phyloP scores from a whole-genome alignment of 2,113 vertebrate species.

The Calyptomena viridis region DNA sequence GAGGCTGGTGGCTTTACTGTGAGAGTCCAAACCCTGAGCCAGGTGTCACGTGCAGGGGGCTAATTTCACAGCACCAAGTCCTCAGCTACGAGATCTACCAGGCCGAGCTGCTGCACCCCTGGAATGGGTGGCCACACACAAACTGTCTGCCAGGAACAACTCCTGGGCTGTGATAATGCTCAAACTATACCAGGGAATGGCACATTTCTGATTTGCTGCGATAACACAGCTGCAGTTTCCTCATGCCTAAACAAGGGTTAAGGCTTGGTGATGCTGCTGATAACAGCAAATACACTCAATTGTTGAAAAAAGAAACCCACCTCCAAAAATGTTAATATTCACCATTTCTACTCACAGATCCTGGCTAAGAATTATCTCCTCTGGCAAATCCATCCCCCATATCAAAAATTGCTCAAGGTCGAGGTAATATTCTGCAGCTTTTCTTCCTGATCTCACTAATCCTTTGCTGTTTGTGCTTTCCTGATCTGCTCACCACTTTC shows the following conservation, averaged over 20 bases:
- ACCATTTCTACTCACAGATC: neutral
- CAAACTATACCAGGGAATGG: neutral
- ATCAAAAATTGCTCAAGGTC: neutral
- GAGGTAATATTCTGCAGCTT: neutral
- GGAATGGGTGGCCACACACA: neutral
- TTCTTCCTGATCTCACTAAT: neutral
- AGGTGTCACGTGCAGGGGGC: accelerated
- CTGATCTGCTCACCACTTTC: neutral
- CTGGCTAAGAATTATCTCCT: neutral
- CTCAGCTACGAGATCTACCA: neutral
- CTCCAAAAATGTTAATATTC: neutral
- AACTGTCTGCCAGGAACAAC: neutral
- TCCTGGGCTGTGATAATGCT: neutral
- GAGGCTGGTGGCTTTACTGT: neutral
- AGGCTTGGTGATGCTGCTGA: neutral
- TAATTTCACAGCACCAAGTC: neutral
- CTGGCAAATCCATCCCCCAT: neutral
- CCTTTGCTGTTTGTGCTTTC: neutral
- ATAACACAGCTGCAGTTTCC: neutral
- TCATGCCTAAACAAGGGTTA: neutral
- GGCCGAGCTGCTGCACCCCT: neutral
- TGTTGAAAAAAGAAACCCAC: neutral
- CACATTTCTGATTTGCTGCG: neutral
- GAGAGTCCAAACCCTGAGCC: neutral
- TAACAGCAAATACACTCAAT: neutral